These are phyloP conservation scores for Suncus etruscus DNA, from an alignment of 2,113 vertebrate species.

Conservation along the genomic window DNA sequence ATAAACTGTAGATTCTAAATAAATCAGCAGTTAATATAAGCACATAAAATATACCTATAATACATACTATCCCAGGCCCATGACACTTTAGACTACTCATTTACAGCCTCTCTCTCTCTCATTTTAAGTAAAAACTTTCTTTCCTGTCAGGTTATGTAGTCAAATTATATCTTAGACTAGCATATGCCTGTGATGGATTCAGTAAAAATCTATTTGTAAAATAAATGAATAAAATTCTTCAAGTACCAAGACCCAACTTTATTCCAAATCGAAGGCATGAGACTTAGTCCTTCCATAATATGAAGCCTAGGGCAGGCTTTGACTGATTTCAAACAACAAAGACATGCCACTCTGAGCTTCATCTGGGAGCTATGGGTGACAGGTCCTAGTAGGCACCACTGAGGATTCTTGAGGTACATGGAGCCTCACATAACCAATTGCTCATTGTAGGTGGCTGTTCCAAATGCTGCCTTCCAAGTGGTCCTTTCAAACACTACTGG, in stretches of 20 bases:
- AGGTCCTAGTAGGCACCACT: not conserved
- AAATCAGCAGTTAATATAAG: not conserved
- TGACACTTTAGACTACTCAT: not conserved
- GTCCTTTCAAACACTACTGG: not conserved
- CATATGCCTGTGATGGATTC: not conserved
- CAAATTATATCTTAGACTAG: not conserved
- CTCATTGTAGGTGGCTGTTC: not conserved
- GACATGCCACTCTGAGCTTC: slow-evolving; percentile 18
- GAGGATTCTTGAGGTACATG: not conserved
- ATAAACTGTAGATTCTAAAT: not conserved
- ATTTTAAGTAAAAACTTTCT: not conserved
- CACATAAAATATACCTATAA: not conserved
- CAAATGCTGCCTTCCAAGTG: slow-evolving; percentile 10
- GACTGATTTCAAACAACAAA: not conserved
- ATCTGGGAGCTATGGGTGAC: not conserved
- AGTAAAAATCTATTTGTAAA: not conserved
- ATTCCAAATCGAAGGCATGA: slow-evolving; percentile 16
- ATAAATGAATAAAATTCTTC: not conserved
- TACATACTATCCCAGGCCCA: not conserved
- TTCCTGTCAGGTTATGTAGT: not conserved
- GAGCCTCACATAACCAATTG: not conserved
- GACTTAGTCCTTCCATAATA: not conserved
- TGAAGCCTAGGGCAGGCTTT: not conserved
- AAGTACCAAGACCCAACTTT: not conserved
- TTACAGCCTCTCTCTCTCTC: not conserved